Base-by-base conservation (phyloP, 2,113 vertebrate genomes). In the Kryptolebias marmoratus region DNA sequence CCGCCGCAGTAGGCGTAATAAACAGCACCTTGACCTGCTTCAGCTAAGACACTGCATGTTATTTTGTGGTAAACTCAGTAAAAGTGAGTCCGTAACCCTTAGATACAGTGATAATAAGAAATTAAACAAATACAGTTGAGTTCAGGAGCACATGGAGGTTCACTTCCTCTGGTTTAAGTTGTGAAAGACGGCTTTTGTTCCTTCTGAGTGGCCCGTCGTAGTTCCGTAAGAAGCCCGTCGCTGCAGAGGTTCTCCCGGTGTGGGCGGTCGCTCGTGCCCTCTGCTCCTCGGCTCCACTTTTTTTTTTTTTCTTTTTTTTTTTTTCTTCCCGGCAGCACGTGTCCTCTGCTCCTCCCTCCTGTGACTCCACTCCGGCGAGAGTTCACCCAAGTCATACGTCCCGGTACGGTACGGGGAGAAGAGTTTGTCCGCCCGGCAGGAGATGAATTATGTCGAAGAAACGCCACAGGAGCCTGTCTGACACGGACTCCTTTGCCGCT, bases 341-440 rank as follows among this genome's bases (percentile, higher is more conserved):
- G 90, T 75, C 82, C 70, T 31, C 66, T 47, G 10, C 82, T 79
- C 85, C 89, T 71, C 87, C 88, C 63, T 58, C 31, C 63, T 2
- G 16, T 61, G 66, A 79, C 65, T 82, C 48, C 48, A 18, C 14
- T 31, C 45, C 48, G 1, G 72, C 16, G 45, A 68, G 71, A 82
- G 75, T 80, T 62, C 56, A 54, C 61, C 27, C 0, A 12, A 75
- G 73, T 80, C 80, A 82, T 30, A 78, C 6, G 69, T 67, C 3
- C 64, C 65, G 22, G 31, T 58, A 54, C 72, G 55, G 82, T 72
- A 73, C 65, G 0, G 1, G 50, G 32, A 1, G 0, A 22, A 59
- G 54, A 36, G 39, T 56, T 18, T 12, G 7, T 28, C 16, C 2
- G 22, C 22, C 22, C 22, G 9, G 12, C 32, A 11, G 15, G 7